phyloP scores from a whole-genome alignment of 2,797 vertebrate species.

The Anomalospiza imberbis region DNA sequence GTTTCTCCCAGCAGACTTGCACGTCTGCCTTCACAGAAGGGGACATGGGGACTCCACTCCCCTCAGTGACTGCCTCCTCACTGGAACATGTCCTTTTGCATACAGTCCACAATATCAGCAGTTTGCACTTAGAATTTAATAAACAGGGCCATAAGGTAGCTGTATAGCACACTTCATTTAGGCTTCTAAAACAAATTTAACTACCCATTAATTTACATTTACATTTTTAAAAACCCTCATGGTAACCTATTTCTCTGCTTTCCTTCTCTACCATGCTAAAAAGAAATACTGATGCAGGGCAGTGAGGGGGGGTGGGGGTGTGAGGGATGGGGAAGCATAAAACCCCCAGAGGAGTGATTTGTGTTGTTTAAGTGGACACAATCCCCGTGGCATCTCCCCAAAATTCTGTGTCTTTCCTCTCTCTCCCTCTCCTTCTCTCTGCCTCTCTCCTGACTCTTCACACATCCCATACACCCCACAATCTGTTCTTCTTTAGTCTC shows the following conservation, averaged over 20 bases:
- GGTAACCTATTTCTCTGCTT: background rate
- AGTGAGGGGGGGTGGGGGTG: background rate
- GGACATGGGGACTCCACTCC: too few relatives aligned
- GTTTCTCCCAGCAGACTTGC: background rate
- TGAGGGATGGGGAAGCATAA: background rate
- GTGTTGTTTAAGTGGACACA: background rate
- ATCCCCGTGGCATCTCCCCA: background rate
- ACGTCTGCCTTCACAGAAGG: background rate
- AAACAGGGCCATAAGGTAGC: background rate
- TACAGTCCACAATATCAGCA: background rate
- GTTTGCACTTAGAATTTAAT: background rate
- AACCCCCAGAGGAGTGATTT: background rate
- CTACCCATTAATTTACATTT: background rate
- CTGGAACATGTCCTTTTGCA: background rate
- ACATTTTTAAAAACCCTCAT: background rate
- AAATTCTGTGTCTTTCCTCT: background rate
- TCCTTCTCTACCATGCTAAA: background rate
- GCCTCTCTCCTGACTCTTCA: background rate
- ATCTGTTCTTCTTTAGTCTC: background rate
- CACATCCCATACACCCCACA: accelerated
- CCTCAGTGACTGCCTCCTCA: background rate
- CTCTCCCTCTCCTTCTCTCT: too few relatives aligned
- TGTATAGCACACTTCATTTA: background rate
- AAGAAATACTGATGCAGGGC: background rate
- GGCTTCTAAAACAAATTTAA: background rate